Evolutionary conservation across 2,888 invertebrate species (phyloP).

Genomic region (Trilocha varians): DNA sequence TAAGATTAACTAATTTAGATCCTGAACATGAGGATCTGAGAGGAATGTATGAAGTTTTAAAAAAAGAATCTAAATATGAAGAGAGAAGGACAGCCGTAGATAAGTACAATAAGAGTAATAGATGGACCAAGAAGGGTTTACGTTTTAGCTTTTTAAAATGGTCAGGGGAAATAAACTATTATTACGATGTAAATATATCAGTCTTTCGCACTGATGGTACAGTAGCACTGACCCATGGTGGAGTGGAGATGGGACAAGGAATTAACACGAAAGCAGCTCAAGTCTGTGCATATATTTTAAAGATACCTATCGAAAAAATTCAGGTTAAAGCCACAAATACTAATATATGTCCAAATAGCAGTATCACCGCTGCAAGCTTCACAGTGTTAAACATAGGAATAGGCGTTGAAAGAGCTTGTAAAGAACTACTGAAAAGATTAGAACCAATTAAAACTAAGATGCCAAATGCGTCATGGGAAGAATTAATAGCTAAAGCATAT

Average conservation of each 20-base stretch:
- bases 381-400: conserved; percentile 59
- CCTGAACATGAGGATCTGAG: conserved; percentile 39
- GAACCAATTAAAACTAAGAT: conserved; percentile 24
- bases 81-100: conserved; percentile 46
- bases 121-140: conserved; percentile 79
- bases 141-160: conserved; percentile 55
- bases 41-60: too few relatives aligned
- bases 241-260: conserved; percentile 83
- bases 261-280: conserved; percentile 83
- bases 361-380: conserved; percentile 68
- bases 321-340: conserved; percentile 63
- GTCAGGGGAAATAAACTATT: conserved; percentile 69
- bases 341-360: conserved; percentile 30
- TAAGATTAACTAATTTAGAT: conserved; percentile 39
- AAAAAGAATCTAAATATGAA: conserved; percentile 25
- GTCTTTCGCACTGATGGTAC: conserved; percentile 79
- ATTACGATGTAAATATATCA: conserved; percentile 58
- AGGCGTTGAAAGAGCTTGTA: conserved; percentile 5
- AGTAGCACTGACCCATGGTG: conserved; percentile 77
- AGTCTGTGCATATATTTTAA: conserved; percentile 78
- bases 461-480: conserved; percentile 30
- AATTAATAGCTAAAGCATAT: not conserved
- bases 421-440: too few relatives aligned
- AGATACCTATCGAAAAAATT: conserved; percentile 75
- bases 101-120: conserved; percentile 72